Evolutionary conservation across 1,140 invertebrate genomes (phyloP), one percentile per base, ranked within the genome.

Genomic region (Anthonomus grandis): DNA sequence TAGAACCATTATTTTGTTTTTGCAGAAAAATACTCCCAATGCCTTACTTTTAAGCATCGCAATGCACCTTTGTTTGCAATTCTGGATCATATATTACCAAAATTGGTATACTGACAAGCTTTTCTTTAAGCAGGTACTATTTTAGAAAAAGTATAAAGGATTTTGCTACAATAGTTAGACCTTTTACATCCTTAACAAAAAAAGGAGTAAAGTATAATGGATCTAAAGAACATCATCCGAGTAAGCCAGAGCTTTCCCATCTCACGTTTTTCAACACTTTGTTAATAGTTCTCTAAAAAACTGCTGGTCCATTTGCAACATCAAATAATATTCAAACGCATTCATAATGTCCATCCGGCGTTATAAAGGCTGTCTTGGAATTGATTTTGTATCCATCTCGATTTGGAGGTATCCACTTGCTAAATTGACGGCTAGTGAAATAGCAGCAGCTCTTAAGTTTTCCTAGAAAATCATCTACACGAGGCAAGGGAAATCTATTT

Each of bases 251-350:
- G n/a, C n/a, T n/a, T n/a, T n/a, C n/a, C n/a, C n/a, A n/a, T n/a
- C n/a, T n/a, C n/a, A n/a, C n/a, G n/a, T n/a, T n/a, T n/a, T n/a
- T n/a, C n/a, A n/a, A n/a, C n/a, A n/a, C n/a, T n/a, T n/a, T n/a
- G n/a, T n/a, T n/a, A n/a, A n/a, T n/a, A n/a, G n/a, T n/a, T 76
- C 73, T 27, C 77, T 74, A 4, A 79, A 73, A 18, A 69, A 44
- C 2, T 74, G 74, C 8, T 78, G 60, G 2, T 76, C 75, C 63
- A 60, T 74, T 77, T 9, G 45, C 58, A 2, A 79, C 55, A n/a
- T 76, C 76, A 62, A 76, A 78, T 10, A 75, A 76, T 42, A 76
- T 60, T 45, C 63, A 62, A 0, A 63, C 37, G 55, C 69, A 79
- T 54, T 79, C 76, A 56, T 76, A 80, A 22, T 67, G 64, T 2